Evolutionary conservation across 2,113 vertebrate species (phyloP).

Genomic region (Atherinomorus stipes): DNA sequence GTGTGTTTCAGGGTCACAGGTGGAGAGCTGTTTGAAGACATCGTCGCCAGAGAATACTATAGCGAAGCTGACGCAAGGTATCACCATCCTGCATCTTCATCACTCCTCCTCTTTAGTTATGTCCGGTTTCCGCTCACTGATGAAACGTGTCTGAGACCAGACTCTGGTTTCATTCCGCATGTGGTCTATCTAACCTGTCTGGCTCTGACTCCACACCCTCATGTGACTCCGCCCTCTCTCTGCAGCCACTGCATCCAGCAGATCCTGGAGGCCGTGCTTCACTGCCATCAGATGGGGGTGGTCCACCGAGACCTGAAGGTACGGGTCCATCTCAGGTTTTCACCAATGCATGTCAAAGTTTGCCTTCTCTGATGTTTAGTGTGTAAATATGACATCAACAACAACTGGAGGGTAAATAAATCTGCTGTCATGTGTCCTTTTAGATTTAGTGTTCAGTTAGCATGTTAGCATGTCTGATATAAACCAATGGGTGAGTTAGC

Average conservation of each 20-base stretch:
- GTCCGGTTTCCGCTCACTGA: no score
- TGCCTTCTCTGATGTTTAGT: no score
- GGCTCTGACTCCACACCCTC: background rate
- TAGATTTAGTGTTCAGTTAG: background rate
- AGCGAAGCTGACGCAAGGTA: conserved; percentile 85
- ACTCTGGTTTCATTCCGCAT: no score
- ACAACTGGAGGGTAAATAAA: no score
- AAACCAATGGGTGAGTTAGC: no score
- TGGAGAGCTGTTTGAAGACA: conserved; percentile 85
- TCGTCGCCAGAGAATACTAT: conserved; percentile 85
- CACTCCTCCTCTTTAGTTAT: background rate
- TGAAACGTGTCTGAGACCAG: no score
- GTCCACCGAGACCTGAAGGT: conserved; percentile 80
- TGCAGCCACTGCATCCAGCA: conserved; percentile 80
- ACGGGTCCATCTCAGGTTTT: background rate
- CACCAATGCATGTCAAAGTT: no score
- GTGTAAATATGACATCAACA: no score
- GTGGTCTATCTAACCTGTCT: background rate
- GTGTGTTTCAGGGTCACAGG: conserved; percentile 79
- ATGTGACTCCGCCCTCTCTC: conserved; percentile 23
- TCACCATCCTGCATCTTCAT: background rate
- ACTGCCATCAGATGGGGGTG: conserved; percentile 82
- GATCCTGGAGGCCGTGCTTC: conserved; percentile 79
- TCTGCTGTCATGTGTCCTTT: no score
- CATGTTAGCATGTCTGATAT: no score